Base-by-base conservation (phyloP, 2,113 vertebrate genomes). In the Microcebus lehilahytsara region DNA sequence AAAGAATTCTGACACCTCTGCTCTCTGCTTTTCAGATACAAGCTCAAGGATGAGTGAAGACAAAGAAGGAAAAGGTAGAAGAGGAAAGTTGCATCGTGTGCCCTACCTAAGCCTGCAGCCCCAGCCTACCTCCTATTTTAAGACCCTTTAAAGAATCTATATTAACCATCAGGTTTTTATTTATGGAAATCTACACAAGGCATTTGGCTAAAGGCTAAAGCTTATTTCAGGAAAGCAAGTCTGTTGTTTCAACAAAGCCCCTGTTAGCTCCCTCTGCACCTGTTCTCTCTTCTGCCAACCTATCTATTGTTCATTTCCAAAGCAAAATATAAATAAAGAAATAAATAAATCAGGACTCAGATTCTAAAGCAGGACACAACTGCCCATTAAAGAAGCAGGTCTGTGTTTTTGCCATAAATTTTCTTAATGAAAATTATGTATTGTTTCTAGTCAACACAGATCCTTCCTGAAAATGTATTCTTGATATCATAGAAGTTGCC, bases 361-460 rank as follows among this genome's bases (percentile, higher is more conserved):
- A 88, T 85, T 90, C 40, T 75, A 92, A 85, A 77, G 37, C 71
- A 89, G 56, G 25, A 34, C 17, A 4, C 34, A 58, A 58, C 51
- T 53, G 32, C 30, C 34, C 2, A 56, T 75, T 88, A 92, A 86
- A 74, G 89, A 96, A 78, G 69, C 17, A 96, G 77, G 32, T 6
- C 22, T 67, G 3, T n/a, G 37, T 37, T 58, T 88, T 99, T 98
- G 99, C 99, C 99, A 99, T 99, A 98, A 97, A 98, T 75, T 86
- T 78, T 84, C 81, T 62, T 88, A 58, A 6, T 53, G 34, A 69
- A 34, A 66, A 69, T 56, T 58, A 60, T 81, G 5, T 83, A 67
- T 79, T 91, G 37, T 96, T 87, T 88, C 30, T 12, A 67, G 46
- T 56, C 34, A 94, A 94, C 46, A 58, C 14, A 71, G 34, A 53